Percentiles rank a stretch among this genome's conserved stretches.
Conservation (phyloP, 2,888 invertebrate species). For the Tenthredo mesomela region DNA sequence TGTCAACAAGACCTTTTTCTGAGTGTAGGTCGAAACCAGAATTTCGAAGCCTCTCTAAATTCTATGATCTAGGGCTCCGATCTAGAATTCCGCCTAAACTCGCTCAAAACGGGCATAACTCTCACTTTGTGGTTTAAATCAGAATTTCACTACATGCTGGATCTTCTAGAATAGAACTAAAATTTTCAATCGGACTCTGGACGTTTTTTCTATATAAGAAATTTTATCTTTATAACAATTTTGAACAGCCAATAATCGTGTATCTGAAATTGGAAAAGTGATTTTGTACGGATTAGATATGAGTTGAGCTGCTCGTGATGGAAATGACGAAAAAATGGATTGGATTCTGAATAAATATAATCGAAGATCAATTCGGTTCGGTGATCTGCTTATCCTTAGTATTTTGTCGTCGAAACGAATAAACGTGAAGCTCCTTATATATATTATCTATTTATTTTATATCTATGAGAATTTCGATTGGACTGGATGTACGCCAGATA, state of each 20-base stretch:
- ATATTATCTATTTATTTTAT: background rate
- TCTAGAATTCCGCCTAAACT: too few species aligned
- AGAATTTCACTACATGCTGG: too few species aligned
- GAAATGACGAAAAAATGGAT: background rate
- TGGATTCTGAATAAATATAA: background rate
- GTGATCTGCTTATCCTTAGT: background rate
- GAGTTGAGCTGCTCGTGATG: background rate
- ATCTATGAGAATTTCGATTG: background rate
- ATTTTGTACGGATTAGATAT: background rate
- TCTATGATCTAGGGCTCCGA: too few species aligned
- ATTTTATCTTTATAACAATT: background rate
- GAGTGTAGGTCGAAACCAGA: too few species aligned
- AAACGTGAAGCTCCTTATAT: background rate
- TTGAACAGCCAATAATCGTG: background rate
- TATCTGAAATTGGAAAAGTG: background rate
- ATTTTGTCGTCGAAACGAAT: background rate
- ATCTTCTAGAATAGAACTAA: too few species aligned
- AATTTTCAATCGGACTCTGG: too few species aligned
- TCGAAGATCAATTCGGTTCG: background rate
- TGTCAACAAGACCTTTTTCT: too few species aligned
- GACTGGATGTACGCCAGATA: background rate
- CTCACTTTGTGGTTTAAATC: too few species aligned
- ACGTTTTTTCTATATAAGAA: background rate
- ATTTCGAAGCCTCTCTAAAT: too few species aligned
- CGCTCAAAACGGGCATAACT: too few species aligned